Base-by-base conservation (phyloP, 2,888 invertebrate species). In the Drosophila bunnanda region DNA sequence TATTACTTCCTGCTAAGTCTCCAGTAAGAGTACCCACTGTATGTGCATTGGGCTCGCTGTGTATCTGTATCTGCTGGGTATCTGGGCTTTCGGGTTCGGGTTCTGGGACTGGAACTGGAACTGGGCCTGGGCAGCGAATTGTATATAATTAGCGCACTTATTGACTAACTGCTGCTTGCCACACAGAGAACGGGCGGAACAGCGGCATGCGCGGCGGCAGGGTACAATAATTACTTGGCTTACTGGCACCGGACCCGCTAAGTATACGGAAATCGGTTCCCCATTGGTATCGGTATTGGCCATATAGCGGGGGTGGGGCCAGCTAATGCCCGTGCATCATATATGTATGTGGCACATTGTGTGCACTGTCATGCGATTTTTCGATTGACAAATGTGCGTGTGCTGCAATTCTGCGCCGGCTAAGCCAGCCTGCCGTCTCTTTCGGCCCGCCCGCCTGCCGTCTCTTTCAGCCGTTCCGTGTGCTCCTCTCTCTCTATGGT, bases 131-230 rank as follows among this genome's bases (percentile, higher is more conserved):
- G 79, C 56, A 20, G 73, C 59, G 77, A 76, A 80, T 77, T 77
- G 81, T 88, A 75, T 87, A 84, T 84, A 85, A 85, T 85, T 85
- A 85, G 79, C 77, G 79, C 67, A 68, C 64, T 85, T 87, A 89
- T 81, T 87, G 78, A 73, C 80, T 77, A 77, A 82, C 80, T 74
- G 68, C 76, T 70, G 55, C 64, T 71, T 64, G 71, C 75, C 64
- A 61, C 73, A 70, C 70, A 72, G 25, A 25, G 41, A 64, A 50
- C 34, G 52, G 66, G 71, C 54, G 44, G n/a, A n/a, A n/a, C 67
- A 41, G 46, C 28, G 50, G 46, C 41, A 20, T 43, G 28, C 30
- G 44, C n/a, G 34, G 44, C n/a, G 34, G 30, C 44, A 17, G 38
- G 46, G 13, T 50, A 41, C 70, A 68, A 68, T 70, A 48, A 68